These are phyloP conservation scores for Augiades crinisus DNA, from an alignment of 2,888 invertebrate species.

Conservation along the genomic window DNA sequence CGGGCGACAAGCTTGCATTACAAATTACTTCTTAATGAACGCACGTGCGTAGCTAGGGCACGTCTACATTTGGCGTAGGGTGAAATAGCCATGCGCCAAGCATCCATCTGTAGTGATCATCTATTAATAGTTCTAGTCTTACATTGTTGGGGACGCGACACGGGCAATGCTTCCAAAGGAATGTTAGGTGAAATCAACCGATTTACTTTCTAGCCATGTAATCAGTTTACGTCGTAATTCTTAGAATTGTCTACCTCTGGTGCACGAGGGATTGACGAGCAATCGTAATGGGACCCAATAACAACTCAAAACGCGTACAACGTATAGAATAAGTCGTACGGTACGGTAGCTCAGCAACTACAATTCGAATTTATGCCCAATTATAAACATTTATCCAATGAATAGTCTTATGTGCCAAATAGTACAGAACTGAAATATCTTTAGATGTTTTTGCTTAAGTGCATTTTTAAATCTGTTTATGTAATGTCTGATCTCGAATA, in stretches of 20 bases:
- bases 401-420: too few relatives aligned
- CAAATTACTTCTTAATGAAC: conserved; percentile 73
- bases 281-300: not conserved
- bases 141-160: not conserved
- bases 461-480: conserved; percentile 8
- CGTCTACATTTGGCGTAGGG: conserved; percentile 8
- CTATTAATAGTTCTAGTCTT: not conserved
- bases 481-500: conserved; percentile 4
- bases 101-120: not conserved
- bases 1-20: conserved; percentile 66
- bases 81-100: conserved; percentile 5
- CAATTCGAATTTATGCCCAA: too few relatives aligned
- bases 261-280: not conserved
- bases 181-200: conserved; percentile 8
- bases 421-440: too few relatives aligned
- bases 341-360: too few relatives aligned
- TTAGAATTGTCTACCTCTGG: not conserved
- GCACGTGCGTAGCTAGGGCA: conserved; percentile 51
- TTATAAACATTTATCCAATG: conserved; percentile 2
- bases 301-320: not conserved
- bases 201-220: not conserved
- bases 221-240: not conserved
- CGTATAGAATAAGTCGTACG: too few relatives aligned
- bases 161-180: not conserved
- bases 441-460: too few relatives aligned